These are phyloP conservation scores for Charanyca ferruginea DNA, from an alignment of 2,888 invertebrate genomes.

Conservation along the genomic window DNA sequence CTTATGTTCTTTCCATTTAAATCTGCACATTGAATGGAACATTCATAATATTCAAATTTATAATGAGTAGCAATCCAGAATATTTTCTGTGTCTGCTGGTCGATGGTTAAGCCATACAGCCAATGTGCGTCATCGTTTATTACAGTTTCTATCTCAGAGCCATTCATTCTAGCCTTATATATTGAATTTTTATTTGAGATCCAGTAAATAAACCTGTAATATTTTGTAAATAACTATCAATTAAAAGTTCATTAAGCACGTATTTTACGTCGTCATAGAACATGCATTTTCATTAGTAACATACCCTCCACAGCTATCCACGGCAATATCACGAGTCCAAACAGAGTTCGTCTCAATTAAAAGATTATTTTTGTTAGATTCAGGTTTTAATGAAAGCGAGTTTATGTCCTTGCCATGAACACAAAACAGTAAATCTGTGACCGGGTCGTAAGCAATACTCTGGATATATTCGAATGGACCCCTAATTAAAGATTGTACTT, in stretches of 20 bases:
- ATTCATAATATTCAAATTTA: background rate
- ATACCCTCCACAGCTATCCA: background rate
- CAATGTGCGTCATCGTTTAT: background rate
- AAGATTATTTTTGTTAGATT: background rate
- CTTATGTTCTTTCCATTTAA: background rate
- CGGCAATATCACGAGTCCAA: background rate
- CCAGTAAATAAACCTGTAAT: constrained; percentile 22
- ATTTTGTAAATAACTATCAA: background rate
- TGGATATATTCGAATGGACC: background rate
- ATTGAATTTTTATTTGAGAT: background rate
- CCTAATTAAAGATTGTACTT: background rate
- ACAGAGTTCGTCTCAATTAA: background rate
- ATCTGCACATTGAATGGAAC: constrained; percentile 8
- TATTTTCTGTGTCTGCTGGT: constrained; percentile 16
- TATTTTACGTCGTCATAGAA: background rate
- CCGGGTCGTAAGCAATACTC: background rate
- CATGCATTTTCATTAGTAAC: background rate
- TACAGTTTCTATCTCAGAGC: constrained; percentile 1
- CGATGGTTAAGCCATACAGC: background rate
- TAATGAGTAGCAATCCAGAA: background rate
- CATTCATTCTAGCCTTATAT: constrained; percentile 2
- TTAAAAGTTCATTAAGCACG: background rate
- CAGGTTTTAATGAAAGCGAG: background rate
- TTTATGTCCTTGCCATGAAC: background rate
- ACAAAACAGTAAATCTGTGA: background rate